phyloP scores from a whole-genome alignment of 2,113 vertebrate species.

The Lasiurus borealis region DNA sequence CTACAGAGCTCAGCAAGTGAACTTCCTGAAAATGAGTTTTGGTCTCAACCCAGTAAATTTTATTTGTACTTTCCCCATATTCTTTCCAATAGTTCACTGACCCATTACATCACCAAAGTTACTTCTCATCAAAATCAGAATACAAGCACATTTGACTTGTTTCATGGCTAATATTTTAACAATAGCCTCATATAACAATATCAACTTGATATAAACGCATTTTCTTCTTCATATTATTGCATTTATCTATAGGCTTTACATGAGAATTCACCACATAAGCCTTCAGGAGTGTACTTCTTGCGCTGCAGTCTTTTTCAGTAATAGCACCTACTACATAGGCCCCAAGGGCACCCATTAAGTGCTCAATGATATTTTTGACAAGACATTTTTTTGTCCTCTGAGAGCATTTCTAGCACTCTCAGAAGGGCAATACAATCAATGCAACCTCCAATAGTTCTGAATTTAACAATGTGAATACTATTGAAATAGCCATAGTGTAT shows the following conservation, averaged over 20 bases:
- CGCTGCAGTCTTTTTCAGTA: slow-evolving; percentile 57
- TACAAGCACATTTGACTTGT: slow-evolving; percentile 47
- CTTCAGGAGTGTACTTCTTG: slow-evolving; percentile 11
- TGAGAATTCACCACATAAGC: slow-evolving; percentile 48
- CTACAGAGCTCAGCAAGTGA: slow-evolving; percentile 58
- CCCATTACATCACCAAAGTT: slow-evolving; percentile 65
- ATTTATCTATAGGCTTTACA: slow-evolving; percentile 2
- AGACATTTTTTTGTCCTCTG: slow-evolving; percentile 66
- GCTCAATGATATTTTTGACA: slow-evolving; percentile 75
- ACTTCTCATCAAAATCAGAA: slow-evolving; percentile 58
- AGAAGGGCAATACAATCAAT: slow-evolving; percentile 79
- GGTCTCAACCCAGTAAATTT: slow-evolving; percentile 75
- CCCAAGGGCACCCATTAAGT: slow-evolving; percentile 74
- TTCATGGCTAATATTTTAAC: slow-evolving; percentile 52
- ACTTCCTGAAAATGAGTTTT: slow-evolving; percentile 69
- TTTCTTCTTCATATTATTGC: slow-evolving; percentile 41
- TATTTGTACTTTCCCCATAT: slow-evolving; percentile 65
- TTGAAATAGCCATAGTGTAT: slow-evolving; percentile 46
- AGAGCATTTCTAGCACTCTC: slow-evolving; percentile 78
- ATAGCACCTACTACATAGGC: slow-evolving; percentile 71
- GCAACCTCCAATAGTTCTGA: slow-evolving; percentile 71
- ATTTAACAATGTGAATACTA: slow-evolving; percentile 65
- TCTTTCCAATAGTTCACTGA: slow-evolving; percentile 66
- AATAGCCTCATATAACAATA: slow-evolving; percentile 22
- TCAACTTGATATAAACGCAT: slow-evolving; percentile 67